phyloP scores from a whole-genome alignment of 2,113 vertebrate species.

The Rallus limicola region DNA sequence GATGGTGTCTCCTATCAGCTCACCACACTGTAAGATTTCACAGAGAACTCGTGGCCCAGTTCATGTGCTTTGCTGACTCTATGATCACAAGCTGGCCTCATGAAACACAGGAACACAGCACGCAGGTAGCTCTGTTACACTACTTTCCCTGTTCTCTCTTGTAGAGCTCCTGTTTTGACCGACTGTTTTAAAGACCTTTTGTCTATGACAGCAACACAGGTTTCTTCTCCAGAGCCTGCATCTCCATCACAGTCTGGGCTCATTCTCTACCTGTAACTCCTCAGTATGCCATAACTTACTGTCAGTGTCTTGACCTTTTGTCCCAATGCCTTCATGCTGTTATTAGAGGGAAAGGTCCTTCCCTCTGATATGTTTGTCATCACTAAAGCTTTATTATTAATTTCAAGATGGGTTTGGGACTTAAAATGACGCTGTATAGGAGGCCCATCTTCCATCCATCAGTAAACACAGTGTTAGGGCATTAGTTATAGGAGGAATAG shows the following conservation, averaged over 20 bases:
- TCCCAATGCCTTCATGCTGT: too few relatives aligned
- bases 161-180: not conserved
- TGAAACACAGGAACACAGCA: not conserved
- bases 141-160: not conserved
- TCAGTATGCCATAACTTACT: not conserved
- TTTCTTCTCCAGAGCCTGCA: not conserved
- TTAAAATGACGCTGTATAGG: too few relatives aligned
- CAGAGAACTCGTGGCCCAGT: not conserved
- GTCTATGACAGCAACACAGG: not conserved
- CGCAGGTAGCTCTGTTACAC: not conserved
- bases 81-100: not conserved
- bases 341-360: too few relatives aligned
- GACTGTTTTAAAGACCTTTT: not conserved
- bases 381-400: too few relatives aligned
- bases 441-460: too few relatives aligned
- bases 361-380: too few relatives aligned
- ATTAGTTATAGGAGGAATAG: too few relatives aligned
- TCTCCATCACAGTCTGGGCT: not conserved
- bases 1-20: not conserved
- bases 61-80: not conserved
- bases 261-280: not conserved
- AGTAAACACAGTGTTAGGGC: too few relatives aligned
- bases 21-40: not conserved
- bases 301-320: too few relatives aligned
- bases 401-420: too few relatives aligned